Conservation (phyloP, 2,797 vertebrate species). For the Mico argentatus region DNA sequence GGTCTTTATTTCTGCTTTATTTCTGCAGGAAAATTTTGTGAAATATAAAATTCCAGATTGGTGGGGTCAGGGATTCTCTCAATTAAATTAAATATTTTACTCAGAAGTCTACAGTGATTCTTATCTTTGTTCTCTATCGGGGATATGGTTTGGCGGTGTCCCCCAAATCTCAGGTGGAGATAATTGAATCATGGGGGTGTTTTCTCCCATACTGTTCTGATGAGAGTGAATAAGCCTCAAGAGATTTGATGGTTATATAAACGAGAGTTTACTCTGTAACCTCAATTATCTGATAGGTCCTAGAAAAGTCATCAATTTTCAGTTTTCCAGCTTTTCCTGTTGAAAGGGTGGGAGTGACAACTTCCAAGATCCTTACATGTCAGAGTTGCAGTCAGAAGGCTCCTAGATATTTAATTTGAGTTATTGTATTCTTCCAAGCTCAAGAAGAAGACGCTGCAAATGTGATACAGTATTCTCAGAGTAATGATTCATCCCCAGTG, state of each 20-base stretch:
- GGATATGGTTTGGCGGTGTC: neutral
- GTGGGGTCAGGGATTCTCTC: neutral
- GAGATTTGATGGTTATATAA: too few species aligned
- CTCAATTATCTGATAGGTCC: neutral
- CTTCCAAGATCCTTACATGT: neutral
- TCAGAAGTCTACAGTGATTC: neutral
- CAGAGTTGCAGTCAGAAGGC: neutral
- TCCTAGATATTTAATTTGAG: neutral
- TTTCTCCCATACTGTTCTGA: too few species aligned
- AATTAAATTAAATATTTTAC: neutral
- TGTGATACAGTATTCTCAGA: neutral
- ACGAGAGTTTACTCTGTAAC: neutral
- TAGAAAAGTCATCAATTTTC: neutral
- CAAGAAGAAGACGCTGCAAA: neutral
- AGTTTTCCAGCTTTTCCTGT: neutral
- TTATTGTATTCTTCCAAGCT: neutral
- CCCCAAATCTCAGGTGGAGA: too few species aligned
- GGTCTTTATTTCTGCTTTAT: neutral
- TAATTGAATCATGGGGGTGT: too few species aligned
- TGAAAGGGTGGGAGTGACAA: neutral
- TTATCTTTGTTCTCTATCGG: neutral
- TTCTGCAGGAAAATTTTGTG: neutral
- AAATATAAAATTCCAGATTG: neutral
- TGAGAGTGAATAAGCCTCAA: too few species aligned
- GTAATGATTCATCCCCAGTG: neutral